phyloP scores from a whole-genome alignment of 2,888 invertebrate species.

The Tetheella fluctuosa region DNA sequence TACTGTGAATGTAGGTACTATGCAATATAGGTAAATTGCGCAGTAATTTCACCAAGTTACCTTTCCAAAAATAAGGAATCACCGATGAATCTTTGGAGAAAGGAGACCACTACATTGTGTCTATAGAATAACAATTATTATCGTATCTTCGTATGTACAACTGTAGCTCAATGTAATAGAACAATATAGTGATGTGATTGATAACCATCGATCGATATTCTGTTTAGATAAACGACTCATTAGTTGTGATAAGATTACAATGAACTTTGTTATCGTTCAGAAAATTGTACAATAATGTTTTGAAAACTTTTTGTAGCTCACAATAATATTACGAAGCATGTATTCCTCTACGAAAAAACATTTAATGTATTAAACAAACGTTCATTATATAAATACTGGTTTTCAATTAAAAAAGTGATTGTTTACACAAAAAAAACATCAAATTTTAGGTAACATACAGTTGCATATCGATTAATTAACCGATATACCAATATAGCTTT shows the following conservation, averaged over 20 bases:
- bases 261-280: neutral
- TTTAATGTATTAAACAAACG: no score
- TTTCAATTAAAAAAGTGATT: no score
- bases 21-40: neutral
- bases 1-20: neutral
- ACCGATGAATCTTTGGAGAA: constrained; percentile 63
- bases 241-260: neutral
- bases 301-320: no score
- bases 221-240: neutral
- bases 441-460: no score
- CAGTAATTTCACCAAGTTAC: constrained; percentile 12
- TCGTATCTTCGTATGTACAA: constrained; percentile 59
- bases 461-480: no score
- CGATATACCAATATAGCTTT: neutral
- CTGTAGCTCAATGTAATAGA: constrained; percentile 17
- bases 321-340: neutral
- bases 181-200: constrained; percentile 38
- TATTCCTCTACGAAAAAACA: neutral
- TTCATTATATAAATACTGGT: no score
- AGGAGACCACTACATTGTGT: constrained; percentile 58
- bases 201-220: constrained; percentile 20
- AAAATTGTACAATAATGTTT: neutral
- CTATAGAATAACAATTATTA: constrained; percentile 68
- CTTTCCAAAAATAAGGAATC: constrained; percentile 35
- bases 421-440: no score